A percentile compares a stretch with the other conserved stretches of the same genome.
Conservation (phyloP, 2,113 vertebrate genomes). For the Perognathus longimembris region DNA sequence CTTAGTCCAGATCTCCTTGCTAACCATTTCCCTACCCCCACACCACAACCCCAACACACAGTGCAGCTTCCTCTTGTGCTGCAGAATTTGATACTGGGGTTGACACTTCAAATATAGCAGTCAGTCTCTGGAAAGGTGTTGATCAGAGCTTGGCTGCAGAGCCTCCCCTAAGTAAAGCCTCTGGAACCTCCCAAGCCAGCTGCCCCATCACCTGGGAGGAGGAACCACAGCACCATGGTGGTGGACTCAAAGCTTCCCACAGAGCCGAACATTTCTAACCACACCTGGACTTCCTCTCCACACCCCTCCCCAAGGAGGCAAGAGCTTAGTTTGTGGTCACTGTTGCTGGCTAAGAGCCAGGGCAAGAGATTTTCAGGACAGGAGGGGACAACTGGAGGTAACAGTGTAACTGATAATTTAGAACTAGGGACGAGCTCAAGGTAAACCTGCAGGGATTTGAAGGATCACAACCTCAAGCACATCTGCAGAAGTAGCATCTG, state of each 20-base stretch:
- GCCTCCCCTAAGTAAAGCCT: background rate
- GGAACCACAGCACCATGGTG: background rate
- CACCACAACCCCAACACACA: background rate
- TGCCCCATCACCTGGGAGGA: background rate
- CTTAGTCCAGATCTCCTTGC: background rate
- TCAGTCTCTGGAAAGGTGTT: background rate
- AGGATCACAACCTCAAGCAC: background rate
- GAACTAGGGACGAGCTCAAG: background rate
- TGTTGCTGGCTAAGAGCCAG: background rate
- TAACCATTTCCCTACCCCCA: background rate
- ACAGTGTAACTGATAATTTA: too few relatives aligned
- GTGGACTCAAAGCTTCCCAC: background rate
- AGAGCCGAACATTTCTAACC: background rate
- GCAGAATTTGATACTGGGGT: background rate
- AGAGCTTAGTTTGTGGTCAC: background rate
- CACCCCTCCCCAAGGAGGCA: background rate
- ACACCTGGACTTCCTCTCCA: background rate
- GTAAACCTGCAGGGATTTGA: accelerated
- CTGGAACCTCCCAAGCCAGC: background rate
- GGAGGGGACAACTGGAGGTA: too few relatives aligned
- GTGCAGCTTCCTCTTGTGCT: background rate
- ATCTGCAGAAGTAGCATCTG: background rate
- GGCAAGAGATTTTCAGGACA: background rate
- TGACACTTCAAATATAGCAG: background rate
- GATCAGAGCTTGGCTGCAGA: background rate